A percentile compares a stretch with the other conserved stretches of the same genome.
These are phyloP conservation scores for Platanista minor DNA, from an alignment of 2,113 vertebrate species.

Conservation along the genomic window DNA sequence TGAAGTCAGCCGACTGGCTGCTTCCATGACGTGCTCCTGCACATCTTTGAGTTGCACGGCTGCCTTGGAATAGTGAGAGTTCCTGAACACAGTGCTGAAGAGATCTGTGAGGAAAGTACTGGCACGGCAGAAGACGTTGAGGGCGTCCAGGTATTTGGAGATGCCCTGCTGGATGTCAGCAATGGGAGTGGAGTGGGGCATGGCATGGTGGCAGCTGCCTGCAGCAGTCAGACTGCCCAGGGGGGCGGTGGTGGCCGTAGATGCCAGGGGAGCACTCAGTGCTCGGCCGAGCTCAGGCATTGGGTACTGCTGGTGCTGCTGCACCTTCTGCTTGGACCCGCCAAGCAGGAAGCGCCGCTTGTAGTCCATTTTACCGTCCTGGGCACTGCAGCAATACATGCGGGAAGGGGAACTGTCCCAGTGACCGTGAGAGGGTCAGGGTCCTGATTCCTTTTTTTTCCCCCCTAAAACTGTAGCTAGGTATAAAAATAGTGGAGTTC, in stretches of 20 bases:
- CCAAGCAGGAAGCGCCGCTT: slow-evolving; percentile 99
- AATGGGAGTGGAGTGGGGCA: slow-evolving; percentile 88
- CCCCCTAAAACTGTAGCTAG: slow-evolving; percentile 77
- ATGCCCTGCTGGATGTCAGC: slow-evolving; percentile 99
- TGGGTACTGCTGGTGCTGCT: slow-evolving; percentile 98
- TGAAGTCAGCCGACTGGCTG: slow-evolving; percentile 95
- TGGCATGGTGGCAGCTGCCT: slow-evolving; percentile 82
- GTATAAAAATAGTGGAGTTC: slow-evolving; percentile 85
- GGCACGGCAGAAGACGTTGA: slow-evolving; percentile 97
- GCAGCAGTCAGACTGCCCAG: slow-evolving; percentile 85
- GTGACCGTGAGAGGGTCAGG: slow-evolving; percentile 64
- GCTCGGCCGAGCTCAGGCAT: slow-evolving; percentile 96
- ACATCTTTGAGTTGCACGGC: slow-evolving; percentile 99
- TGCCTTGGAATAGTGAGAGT: slow-evolving; percentile 98
- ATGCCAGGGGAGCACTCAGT: slow-evolving; percentile 91
- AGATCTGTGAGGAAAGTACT: slow-evolving; percentile 98
- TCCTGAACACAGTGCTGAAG: slow-evolving; percentile 97
- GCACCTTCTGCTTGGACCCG: slow-evolving; percentile 99
- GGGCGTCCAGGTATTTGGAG: slow-evolving; percentile 98
- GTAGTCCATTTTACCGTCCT: slow-evolving; percentile 99
- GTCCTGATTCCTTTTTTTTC: slow-evolving; percentile 69
- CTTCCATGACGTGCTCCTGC: slow-evolving; percentile 99
- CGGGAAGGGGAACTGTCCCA: slow-evolving; percentile 81
- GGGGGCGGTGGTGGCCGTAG: slow-evolving; percentile 83
- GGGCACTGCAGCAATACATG: slow-evolving; percentile 99